Percentiles rank a stretch among this genome's conserved stretches.
phyloP scores from a whole-genome alignment of 2,113 vertebrate genomes.

The Zosterops pallidus region DNA sequence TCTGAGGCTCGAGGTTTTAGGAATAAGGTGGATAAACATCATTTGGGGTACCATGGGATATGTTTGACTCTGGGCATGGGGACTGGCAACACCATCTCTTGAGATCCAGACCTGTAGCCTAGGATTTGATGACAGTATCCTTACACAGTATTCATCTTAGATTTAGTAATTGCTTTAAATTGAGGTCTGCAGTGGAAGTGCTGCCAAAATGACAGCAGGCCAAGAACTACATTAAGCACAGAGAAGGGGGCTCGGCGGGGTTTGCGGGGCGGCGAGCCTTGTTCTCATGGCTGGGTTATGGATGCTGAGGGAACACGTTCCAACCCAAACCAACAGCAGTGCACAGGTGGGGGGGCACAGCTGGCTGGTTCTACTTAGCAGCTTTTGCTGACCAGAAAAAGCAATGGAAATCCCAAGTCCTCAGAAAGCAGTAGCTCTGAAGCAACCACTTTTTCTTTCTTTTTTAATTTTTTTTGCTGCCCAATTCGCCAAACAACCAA shows the following conservation, averaged over 20 bases:
- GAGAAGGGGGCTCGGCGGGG: background rate
- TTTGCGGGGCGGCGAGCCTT: background rate
- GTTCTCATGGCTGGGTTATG: background rate
- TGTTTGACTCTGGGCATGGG: background rate
- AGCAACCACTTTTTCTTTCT: background rate
- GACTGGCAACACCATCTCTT: background rate
- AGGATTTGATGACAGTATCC: background rate
- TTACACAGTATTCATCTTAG: background rate
- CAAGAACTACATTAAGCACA: slow-evolving; percentile 8
- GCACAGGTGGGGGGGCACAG: background rate
- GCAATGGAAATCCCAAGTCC: background rate
- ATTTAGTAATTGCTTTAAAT: slow-evolving; percentile 27
- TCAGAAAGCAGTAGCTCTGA: background rate
- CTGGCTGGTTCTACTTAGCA: background rate
- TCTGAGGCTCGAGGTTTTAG: background rate
- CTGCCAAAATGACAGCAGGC: slow-evolving; percentile 24
- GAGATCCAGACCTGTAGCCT: background rate
- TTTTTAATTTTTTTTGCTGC: background rate
- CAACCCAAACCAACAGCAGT: background rate
- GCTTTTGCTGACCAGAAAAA: slow-evolving; percentile 45
- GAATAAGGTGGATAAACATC: background rate
- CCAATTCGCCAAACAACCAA: background rate
- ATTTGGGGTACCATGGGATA: background rate
- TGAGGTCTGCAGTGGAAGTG: background rate
- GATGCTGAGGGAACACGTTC: background rate